Evolutionary conservation across 1,140 invertebrate species (phyloP).

Genomic region (Sweltsa coloradensis): DNA sequence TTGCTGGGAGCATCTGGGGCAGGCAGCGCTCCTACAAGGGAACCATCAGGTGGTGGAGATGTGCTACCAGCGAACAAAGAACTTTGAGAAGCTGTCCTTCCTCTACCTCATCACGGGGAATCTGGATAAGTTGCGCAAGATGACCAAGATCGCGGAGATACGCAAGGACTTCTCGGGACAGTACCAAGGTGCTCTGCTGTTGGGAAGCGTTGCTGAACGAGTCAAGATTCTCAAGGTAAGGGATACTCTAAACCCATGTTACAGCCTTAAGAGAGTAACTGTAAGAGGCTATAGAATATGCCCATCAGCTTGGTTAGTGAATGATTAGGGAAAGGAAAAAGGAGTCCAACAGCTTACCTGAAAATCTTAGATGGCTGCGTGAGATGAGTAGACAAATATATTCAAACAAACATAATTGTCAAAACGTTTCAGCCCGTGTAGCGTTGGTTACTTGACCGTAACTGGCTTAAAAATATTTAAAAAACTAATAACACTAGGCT

Average conservation of each 20-base stretch:
- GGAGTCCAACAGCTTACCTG: too few species aligned
- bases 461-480: too few species aligned
- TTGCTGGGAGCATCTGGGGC: slow-evolving; percentile 94
- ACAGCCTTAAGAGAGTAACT: too few species aligned
- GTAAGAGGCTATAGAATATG: too few species aligned
- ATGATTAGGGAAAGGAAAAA: too few species aligned
- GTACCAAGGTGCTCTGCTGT: slow-evolving; percentile 84
- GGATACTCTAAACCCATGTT: not conserved
- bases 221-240: slow-evolving; percentile 76
- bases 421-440: too few species aligned
- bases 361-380: too few species aligned
- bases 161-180: slow-evolving; percentile 91
- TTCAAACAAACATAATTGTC: too few species aligned
- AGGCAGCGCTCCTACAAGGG: slow-evolving; percentile 87
- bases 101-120: slow-evolving; percentile 98
- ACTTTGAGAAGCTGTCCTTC: slow-evolving; percentile 98
- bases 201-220: slow-evolving; percentile 87
- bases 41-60: slow-evolving; percentile 96
- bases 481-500: too few species aligned
- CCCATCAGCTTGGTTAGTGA: too few species aligned
- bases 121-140: slow-evolving; percentile 93
- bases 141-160: slow-evolving; percentile 98
- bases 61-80: slow-evolving; percentile 99
- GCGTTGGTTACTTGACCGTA: too few species aligned
- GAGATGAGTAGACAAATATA: too few species aligned